Evolutionary conservation across 23 tunicate genomes (phyloP), one percentile per base, ranked within the genome.

Genomic region (Styela plicata): DNA sequence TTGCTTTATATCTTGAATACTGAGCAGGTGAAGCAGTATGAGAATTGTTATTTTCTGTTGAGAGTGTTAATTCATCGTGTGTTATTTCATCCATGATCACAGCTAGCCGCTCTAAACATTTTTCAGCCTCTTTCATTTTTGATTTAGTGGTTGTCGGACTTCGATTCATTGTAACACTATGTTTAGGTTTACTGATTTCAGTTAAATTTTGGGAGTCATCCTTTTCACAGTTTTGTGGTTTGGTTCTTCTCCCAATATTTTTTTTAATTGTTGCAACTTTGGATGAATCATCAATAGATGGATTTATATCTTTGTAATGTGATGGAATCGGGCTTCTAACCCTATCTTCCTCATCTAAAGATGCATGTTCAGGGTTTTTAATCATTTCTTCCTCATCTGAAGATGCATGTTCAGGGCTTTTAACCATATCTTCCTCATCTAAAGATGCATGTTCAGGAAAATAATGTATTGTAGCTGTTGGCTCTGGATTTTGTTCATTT

Each of bases 41-140:
- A 24, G 70, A 66, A 24, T 3, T 17, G 3, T 27, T 66, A 66
- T 24, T 10, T 16, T 20, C 23, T 3, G 7, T 71, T 32, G 34
- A 27, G 31, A 24, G 27, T 26, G 77, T 18, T 21, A 33, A 19
- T 26, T 71, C 77, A 21, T 71, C 77, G 34, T 34, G 17, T 3
- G 34, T 29, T 3, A 71, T 21, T 33, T 71, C 77, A 3, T 32
- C 7, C 5, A 71, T 31, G 34, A 71, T 21, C 32, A 13, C 17
- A 30, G 35, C 34, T 34, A 28, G 34, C 7, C 34, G 77, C 26
- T 5, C 77, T 3, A 71, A 29, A 3, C 32, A 34, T 34, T 71
- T 5, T 22, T 30, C 77, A 2, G 37, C 77, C 29, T 71, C 34
- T 34, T 71, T 17, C 77, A 71, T 21, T 34, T 71, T 71, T 66